Percentiles rank a stretch among this genome's conserved stretches.
Evolutionary conservation across 2,113 vertebrate species (phyloP).

Genomic region (Madoqua kirkii): DNA sequence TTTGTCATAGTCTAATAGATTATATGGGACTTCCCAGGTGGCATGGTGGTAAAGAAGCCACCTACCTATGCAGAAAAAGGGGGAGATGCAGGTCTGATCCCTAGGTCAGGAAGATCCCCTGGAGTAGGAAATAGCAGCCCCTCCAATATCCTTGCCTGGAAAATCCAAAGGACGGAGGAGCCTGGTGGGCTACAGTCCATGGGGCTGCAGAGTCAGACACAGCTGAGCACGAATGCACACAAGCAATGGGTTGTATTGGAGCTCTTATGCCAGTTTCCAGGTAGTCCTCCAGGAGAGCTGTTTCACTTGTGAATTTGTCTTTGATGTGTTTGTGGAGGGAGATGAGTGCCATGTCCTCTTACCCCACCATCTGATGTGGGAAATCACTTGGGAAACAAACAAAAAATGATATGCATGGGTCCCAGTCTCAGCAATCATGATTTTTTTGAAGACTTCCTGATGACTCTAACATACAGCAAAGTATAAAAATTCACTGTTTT

Average conservation of each 20-base stretch:
- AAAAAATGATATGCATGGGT: background rate
- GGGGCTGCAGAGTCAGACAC: background rate
- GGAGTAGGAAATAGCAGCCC: background rate
- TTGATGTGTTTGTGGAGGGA: background rate
- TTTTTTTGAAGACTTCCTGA: background rate
- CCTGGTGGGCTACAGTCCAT: background rate
- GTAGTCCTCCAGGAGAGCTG: background rate
- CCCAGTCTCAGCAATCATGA: background rate
- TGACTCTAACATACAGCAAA: background rate
- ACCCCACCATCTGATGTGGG: background rate
- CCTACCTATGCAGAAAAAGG: background rate
- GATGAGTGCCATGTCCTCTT: background rate
- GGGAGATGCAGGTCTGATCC: background rate
- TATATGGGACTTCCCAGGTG: background rate
- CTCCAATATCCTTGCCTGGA: background rate
- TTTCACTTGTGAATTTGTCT: background rate
- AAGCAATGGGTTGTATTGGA: background rate
- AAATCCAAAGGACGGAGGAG: background rate
- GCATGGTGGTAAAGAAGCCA: background rate
- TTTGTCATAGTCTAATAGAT: background rate
- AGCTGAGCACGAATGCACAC: background rate
- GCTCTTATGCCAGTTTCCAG: background rate
- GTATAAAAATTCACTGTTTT: background rate
- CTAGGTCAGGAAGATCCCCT: background rate
- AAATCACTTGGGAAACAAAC: background rate